phyloP scores from a whole-genome alignment of 35 echinoderm and acorn worm genomes.

The Strongylocentrotus purpuratus region DNA sequence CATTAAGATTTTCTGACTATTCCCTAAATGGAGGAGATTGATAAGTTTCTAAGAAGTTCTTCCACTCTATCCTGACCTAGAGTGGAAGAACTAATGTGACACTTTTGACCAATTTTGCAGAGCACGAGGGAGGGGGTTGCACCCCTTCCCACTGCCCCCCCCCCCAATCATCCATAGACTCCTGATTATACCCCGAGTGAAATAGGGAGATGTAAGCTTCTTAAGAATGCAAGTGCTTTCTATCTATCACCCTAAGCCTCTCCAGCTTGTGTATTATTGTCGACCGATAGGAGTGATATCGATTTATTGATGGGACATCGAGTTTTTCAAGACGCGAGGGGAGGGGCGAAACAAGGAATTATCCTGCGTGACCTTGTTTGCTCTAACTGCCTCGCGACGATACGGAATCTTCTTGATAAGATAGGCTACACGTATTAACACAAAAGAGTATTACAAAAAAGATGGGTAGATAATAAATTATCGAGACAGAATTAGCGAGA shows the following conservation, averaged over 20 bases:
- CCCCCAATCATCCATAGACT: background rate
- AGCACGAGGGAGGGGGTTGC: background rate
- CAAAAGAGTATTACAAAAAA: too few species aligned
- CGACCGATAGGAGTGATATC: background rate
- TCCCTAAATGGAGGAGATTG: too few species aligned
- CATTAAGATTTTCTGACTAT: too few species aligned
- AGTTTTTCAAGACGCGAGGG: background rate
- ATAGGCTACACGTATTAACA: too few species aligned
- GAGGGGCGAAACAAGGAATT: background rate
- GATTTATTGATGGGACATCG: background rate
- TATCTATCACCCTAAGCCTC: background rate
- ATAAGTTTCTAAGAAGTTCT: too few species aligned
- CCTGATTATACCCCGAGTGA: background rate
- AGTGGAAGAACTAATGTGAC: too few species aligned
- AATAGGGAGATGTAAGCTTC: background rate
- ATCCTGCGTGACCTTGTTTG: background rate
- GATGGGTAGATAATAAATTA: too few species aligned
- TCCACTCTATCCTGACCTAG: too few species aligned
- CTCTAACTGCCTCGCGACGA: background rate
- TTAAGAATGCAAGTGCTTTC: background rate
- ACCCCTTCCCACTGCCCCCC: background rate
- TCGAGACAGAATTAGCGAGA: too few species aligned
- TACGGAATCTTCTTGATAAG: background rate
- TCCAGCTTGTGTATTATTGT: background rate
- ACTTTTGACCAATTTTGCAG: background rate